Evolutionary conservation across 2,888 invertebrate genomes (phyloP).

Genomic region (Drosophila fungiperda): DNA sequence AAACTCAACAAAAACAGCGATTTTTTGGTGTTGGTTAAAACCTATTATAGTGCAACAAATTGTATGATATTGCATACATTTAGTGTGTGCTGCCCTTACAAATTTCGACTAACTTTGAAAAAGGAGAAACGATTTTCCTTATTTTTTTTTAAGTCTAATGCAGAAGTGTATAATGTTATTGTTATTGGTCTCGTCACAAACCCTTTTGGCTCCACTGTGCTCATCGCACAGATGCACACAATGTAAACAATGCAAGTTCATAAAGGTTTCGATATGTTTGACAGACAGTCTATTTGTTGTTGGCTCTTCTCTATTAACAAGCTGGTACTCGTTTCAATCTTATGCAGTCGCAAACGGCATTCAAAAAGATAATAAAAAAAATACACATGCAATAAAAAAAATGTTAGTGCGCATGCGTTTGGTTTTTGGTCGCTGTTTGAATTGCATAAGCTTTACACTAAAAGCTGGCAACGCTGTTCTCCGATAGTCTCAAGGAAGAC

Average conservation of each 20-base stretch:
- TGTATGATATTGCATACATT: neutral
- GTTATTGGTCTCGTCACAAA: constrained; percentile 6
- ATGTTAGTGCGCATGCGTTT: constrained; percentile 63
- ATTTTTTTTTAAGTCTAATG: constrained; percentile 27
- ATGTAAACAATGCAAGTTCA: constrained; percentile 66
- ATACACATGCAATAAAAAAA: constrained; percentile 28
- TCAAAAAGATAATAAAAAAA: constrained; percentile 33
- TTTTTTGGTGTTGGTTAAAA: neutral
- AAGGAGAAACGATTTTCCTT: constrained; percentile 56
- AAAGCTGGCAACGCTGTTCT: constrained; percentile 48
- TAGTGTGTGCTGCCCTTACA: constrained; percentile 25
- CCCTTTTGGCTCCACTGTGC: constrained; percentile 14
- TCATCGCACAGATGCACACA: constrained; percentile 26
- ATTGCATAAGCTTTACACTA: constrained; percentile 53
- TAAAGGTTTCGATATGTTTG: constrained; percentile 22
- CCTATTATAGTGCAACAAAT: neutral
- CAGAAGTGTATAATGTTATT: constrained; percentile 44
- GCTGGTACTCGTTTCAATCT: constrained; percentile 37
- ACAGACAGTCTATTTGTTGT: constrained; percentile 21
- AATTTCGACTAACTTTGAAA: constrained; percentile 30
- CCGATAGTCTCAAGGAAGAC: constrained; percentile 10
- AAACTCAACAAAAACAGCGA: neutral
- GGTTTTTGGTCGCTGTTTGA: constrained; percentile 39
- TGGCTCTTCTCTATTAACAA: constrained; percentile 29
- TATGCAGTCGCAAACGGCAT: constrained; percentile 48